Evolutionary conservation across 2,113 vertebrate genomes (phyloP).

Genomic region (Eubucco bourcierii): DNA sequence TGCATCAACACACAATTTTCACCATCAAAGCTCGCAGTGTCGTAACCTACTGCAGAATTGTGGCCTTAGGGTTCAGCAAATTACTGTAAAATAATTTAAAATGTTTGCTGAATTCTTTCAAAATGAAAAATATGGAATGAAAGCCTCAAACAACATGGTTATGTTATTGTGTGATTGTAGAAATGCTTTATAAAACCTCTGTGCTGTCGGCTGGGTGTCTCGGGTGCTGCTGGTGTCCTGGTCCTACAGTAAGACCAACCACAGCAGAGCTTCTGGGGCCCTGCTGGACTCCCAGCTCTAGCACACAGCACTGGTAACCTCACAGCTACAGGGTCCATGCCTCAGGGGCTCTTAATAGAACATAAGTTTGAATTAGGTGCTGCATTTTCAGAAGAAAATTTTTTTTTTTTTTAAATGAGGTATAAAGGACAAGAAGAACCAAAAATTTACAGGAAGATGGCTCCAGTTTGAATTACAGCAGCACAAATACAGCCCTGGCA

Average conservation of each 20-base stretch:
- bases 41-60: not conserved
- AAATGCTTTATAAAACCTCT: not conserved
- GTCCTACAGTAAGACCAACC: fast-evolving
- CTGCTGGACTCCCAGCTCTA: not conserved
- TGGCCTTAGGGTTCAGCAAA: conserved; percentile 16
- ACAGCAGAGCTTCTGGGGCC: not conserved
- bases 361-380: not conserved
- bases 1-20: not conserved
- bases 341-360: not conserved
- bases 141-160: not conserved
- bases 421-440: not conserved
- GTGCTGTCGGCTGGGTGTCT: not conserved
- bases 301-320: not conserved
- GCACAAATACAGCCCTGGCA: not conserved
- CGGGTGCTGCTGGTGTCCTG: not conserved
- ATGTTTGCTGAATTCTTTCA: conserved; percentile 34
- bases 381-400: not conserved
- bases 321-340: not conserved
- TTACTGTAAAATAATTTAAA: conserved; percentile 27
- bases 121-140: conserved; percentile 11
- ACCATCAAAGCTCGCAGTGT: not conserved
- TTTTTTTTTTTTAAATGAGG: too few species aligned
- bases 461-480: conserved; percentile 23
- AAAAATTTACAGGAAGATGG: not conserved
- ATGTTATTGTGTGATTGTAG: not conserved